A percentile compares a stretch with the other conserved stretches of the same genome.
Conservation (phyloP, 2,113 vertebrate genomes). For the Nesogale talazaci region DNA sequence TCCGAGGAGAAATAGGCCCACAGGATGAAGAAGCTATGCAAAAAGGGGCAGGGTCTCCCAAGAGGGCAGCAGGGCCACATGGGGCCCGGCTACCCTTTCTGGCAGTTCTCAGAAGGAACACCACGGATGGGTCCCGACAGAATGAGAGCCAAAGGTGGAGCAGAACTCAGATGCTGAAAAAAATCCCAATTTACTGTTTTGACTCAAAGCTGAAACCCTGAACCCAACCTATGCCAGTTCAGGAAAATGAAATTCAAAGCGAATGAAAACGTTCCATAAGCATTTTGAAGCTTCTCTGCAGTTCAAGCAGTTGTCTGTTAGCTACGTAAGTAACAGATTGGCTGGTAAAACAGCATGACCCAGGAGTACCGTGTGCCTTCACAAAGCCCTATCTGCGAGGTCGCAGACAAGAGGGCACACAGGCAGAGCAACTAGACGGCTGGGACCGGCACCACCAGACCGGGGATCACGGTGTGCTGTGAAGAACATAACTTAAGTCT, state of each 20-base stretch:
- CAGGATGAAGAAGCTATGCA: background rate
- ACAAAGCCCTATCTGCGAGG: background rate
- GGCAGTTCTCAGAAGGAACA: background rate
- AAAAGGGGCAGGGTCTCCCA: background rate
- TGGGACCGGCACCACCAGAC: background rate
- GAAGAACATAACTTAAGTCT: background rate
- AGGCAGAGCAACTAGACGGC: background rate
- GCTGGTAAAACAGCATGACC: background rate
- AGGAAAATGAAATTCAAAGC: too few relatives aligned
- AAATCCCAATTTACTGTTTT: background rate
- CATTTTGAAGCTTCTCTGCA: too few relatives aligned
- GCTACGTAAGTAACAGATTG: background rate
- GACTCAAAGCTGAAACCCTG: background rate
- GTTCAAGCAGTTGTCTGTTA: background rate
- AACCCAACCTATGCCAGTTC: background rate
- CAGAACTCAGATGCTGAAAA: background rate
- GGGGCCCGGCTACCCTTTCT: background rate
- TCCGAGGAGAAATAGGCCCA: background rate
- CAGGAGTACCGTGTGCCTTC: background rate
- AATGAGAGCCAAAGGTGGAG: background rate
- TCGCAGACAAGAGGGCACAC: too few relatives aligned
- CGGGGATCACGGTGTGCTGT: background rate
- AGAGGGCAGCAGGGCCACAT: background rate
- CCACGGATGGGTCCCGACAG: background rate
- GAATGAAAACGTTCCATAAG: too few relatives aligned